A percentile compares a stretch with the other conserved stretches of the same genome.
phyloP scores from a whole-genome alignment of 2,888 invertebrate species.

The Campoplex capitator region DNA sequence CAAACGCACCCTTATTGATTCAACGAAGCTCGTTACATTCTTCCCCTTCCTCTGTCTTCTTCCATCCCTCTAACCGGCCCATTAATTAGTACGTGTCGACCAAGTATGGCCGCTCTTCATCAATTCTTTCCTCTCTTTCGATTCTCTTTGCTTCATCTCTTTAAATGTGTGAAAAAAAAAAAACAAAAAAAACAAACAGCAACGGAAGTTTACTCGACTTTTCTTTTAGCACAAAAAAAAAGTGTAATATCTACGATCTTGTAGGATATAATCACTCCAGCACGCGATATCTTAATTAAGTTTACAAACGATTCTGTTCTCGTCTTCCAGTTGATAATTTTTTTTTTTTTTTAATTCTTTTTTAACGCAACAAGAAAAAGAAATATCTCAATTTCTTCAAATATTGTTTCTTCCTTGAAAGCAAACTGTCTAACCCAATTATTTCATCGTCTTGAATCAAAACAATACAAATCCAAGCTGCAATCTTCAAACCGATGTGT shows the following conservation, averaged over 20 bases:
- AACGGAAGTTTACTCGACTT: slow-evolving; percentile 13
- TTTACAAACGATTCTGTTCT: background rate
- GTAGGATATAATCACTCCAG: background rate
- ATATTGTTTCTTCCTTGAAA: background rate
- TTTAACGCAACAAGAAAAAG: background rate
- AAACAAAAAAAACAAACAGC: background rate
- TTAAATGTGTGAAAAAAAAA: background rate
- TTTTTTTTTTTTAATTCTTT: too few relatives aligned
- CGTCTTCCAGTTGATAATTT: background rate
- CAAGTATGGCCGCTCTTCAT: slow-evolving; percentile 68
- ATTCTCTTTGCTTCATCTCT: background rate
- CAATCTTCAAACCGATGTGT: background rate
- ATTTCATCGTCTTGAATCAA: background rate
- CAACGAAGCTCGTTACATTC: slow-evolving; percentile 76
- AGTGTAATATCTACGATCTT: background rate
- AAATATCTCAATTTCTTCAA: background rate
- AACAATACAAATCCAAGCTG: background rate
- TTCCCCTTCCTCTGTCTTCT: slow-evolving; percentile 21
- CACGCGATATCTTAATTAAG: background rate
- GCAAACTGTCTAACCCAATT: background rate
- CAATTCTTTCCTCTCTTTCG: slow-evolving; percentile 5
- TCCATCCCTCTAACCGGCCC: slow-evolving; percentile 71
- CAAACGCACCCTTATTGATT: slow-evolving; percentile 79
- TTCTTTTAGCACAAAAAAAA: background rate
- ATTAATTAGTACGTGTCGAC: slow-evolving; percentile 75